Base-by-base conservation (phyloP, 2,113 vertebrate genomes). In the Peucedramus taeniatus region DNA sequence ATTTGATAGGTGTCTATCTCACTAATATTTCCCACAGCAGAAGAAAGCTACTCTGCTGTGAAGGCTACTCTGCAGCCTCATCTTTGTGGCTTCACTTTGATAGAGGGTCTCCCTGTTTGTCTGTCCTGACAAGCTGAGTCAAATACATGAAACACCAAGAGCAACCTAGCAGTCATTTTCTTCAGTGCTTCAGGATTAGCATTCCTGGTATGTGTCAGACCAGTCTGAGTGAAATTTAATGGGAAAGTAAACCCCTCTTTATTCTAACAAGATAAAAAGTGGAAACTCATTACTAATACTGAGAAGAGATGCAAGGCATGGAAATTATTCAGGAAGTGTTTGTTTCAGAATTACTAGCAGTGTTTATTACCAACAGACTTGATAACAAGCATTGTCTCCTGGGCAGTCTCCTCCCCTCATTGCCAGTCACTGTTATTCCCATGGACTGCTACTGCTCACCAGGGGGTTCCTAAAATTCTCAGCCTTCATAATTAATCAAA, bases 401-500 rank as follows among this genome's bases (percentile, higher is more conserved):
- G 30, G 15, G 71, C 65, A n/a, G 9, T 57, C 54, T 80, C 18
- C 54, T 79, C 15, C 37, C 31, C 21, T 88, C 54, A 23, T 77
- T 94, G 45, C 35, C 45, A 83, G 75, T 83, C 79, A 86, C 54
- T 83, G 49, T 39, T 59, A 83, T 80, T 94, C 88, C 76, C n/a
- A 49, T 24, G 44, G 71, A 88, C 63, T 80, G n/a, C 63, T 70
- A 2, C 56, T 53, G 26, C n/a, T 80, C 30, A 61, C 54, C 3
- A 3, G 14, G 31, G 30, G n/a, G 9, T 40, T 93, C 72, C 64
- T 75, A 83, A 90, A 86, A 86, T 90, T 93, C 59, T 69, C 79
- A 92, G 42, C 64, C 80, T 90, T 94, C 54, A 19, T 56, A 82
- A 82, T 79, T 90, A 78, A 91, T 96, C 40, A 80, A 61, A 83